Percentiles rank a stretch among this genome's conserved stretches.
These are phyloP conservation scores for Drosophila demipolita DNA, from an alignment of 2,888 invertebrate genomes.

Conservation along the genomic window DNA sequence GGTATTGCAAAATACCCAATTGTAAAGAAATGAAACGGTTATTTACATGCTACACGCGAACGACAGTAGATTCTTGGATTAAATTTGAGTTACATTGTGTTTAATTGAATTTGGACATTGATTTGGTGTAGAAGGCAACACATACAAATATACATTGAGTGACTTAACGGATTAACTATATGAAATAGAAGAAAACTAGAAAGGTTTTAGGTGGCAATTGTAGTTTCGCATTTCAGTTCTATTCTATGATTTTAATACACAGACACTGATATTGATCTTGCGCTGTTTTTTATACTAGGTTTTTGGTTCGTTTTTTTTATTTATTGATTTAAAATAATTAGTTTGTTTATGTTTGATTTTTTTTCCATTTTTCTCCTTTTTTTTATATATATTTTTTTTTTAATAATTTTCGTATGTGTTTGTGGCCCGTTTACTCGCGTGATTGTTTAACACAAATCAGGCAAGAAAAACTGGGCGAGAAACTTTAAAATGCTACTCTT, in stretches of 20 bases:
- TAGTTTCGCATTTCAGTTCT: constrained; percentile 61
- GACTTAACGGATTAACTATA: constrained; percentile 45
- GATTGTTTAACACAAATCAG: constrained; percentile 80
- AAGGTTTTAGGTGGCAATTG: constrained; percentile 49
- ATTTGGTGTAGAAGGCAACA: constrained; percentile 49
- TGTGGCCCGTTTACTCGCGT: constrained; percentile 82
- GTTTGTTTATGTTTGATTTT: constrained; percentile 52
- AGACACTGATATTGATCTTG: constrained; percentile 46
- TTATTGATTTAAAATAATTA: constrained; percentile 55
- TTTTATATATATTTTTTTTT: constrained; percentile 22
- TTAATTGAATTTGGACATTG: constrained; percentile 9
- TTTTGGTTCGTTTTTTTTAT: constrained; percentile 35
- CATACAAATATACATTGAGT: constrained; percentile 56
- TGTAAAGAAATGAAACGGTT: constrained; percentile 52
- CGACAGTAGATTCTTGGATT: constrained; percentile 34
- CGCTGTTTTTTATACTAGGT: constrained; percentile 31
- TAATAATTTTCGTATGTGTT: constrained; percentile 51
- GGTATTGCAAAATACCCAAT: constrained; percentile 83
- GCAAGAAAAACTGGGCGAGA: constrained; percentile 82
- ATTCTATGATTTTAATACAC: constrained; percentile 36
- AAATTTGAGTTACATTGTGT: constrained; percentile 20
- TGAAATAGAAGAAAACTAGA: constrained; percentile 53
- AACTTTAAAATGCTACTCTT: constrained; percentile 84
- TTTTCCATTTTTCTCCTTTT: constrained; percentile 14
- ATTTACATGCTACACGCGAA: constrained; percentile 55